Percentiles rank a stretch among this genome's conserved stretches.
Conservation (phyloP, 2,113 vertebrate genomes). For the Glaucidium brasilianum region DNA sequence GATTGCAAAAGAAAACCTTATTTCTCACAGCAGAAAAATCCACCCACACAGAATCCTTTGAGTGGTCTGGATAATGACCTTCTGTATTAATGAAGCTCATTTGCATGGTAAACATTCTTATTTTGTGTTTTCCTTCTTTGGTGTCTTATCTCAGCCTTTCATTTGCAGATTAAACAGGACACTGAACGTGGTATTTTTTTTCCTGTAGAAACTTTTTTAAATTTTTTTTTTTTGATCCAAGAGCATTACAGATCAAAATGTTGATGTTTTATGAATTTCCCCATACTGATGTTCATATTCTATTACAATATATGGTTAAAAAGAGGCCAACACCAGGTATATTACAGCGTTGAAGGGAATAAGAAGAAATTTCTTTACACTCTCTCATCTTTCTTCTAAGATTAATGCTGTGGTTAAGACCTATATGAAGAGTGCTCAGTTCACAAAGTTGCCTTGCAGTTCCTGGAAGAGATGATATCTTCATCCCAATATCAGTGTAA, state of each 20-base stretch:
- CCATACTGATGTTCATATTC: not conserved
- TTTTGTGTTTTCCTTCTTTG: slow-evolving; percentile 13
- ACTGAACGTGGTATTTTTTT: not conserved
- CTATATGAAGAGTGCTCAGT: not conserved
- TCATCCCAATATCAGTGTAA: not conserved
- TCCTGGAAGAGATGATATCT: not conserved
- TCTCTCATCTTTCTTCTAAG: not conserved
- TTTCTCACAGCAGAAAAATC: not conserved
- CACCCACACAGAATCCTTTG: not conserved
- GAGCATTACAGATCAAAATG: not conserved
- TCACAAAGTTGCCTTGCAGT: not conserved
- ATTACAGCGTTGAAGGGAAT: not conserved
- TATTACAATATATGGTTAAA: not conserved
- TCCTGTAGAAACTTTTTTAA: not conserved
- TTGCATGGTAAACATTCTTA: slow-evolving; percentile 20
- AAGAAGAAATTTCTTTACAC: not conserved
- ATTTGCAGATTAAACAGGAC: slow-evolving; percentile 15
- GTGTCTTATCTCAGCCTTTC: slow-evolving; percentile 16
- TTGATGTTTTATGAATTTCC: not conserved
- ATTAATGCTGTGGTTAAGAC: not conserved
- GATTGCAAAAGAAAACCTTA: not conserved
- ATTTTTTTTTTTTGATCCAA: not conserved
- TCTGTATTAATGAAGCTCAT: slow-evolving; percentile 16
- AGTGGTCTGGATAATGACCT: not conserved
- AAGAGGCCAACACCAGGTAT: not conserved